Base-by-base conservation (phyloP, 2,888 invertebrate species). In the Zaprionus lineosus region DNA sequence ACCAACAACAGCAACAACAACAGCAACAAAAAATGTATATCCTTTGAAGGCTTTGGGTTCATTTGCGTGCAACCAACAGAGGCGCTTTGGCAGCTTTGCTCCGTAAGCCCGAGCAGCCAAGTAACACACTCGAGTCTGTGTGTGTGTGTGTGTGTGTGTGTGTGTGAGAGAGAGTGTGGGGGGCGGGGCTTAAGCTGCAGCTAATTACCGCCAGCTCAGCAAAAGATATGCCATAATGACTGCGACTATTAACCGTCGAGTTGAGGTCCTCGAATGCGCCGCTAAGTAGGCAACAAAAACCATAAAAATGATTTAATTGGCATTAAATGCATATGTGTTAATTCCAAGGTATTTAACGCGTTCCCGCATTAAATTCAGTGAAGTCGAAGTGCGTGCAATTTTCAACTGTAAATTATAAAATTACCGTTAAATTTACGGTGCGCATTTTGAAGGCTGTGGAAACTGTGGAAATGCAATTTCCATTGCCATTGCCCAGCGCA, bases 121-220 rank as follows among this genome's bases (percentile, higher is more conserved):
- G 44, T 24, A 6, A 3, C 26, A 6, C 39, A 50, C 33, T 19
- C 16, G 26, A 8, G 4, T 3, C 1, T 14, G 8, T 1, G 21
- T n/a, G 11, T 2, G 36, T 1, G 5, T 1, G 7, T 2, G 34
- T 1, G 5, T 0, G n/a, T n/a, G n/a, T n/a, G 12, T 3, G 2
- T 19, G 29, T 9, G 19, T 2, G 2, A 4, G 11, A 16, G 18
- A 24, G 9, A 1, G 26, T 4, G 14, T 1, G 16, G n/a, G 8
- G 12, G 28, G 19, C 5, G 39, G 28, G 57, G 58, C 69, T 66
- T 69, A 68, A 61, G 57, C 70, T 76, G 64, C 60, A 60, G 71
- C 71, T 84, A 81, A 78, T 78, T 84, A 81, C 58, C 52, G 43
- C 39, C 19, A 66, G 62, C 63, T 66, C 63, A 62, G 58, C 46